These are phyloP conservation scores for Gonocerus acuteangulatus DNA, from an alignment of 2,888 invertebrate species.

Conservation along the genomic window DNA sequence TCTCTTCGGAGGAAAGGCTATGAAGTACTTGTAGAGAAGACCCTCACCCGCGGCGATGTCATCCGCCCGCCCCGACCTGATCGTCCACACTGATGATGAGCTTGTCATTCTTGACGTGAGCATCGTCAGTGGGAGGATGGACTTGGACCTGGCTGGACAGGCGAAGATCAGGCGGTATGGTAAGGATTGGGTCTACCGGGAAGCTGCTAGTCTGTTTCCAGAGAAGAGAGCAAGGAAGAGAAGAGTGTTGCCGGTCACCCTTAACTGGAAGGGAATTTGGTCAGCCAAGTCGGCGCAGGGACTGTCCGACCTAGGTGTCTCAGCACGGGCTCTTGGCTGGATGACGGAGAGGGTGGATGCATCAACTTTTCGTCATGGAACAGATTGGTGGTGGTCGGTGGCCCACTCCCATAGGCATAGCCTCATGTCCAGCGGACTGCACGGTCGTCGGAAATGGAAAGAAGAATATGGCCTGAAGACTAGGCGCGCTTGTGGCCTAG, in stretches of 20 bases:
- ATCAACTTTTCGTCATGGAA: no score
- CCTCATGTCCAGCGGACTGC: no score
- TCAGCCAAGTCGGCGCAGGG: not conserved
- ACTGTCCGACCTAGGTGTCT: not conserved
- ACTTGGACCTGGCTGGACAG: not conserved
- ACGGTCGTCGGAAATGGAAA: no score
- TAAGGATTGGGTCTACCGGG: not conserved
- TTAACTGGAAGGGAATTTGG: not conserved
- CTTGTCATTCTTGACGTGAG: not conserved
- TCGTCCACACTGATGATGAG: not conserved
- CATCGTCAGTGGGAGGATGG: not conserved
- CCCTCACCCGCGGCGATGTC: not conserved
- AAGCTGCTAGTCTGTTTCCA: not conserved
- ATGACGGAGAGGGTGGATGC: not conserved
- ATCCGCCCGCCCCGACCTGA: not conserved
- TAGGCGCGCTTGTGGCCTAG: no score
- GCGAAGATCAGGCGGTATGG: not conserved
- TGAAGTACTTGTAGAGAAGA: not conserved
- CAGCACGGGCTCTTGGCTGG: not conserved
- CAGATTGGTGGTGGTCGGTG: no score
- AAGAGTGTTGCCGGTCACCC: not conserved
- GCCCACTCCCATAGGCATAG: no score
- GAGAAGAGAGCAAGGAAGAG: not conserved
- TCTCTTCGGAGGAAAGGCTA: not conserved
- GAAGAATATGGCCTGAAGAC: no score